Evolutionary conservation across 1,140 invertebrate species (phyloP).

Genomic region (Drosophila pandora): DNA sequence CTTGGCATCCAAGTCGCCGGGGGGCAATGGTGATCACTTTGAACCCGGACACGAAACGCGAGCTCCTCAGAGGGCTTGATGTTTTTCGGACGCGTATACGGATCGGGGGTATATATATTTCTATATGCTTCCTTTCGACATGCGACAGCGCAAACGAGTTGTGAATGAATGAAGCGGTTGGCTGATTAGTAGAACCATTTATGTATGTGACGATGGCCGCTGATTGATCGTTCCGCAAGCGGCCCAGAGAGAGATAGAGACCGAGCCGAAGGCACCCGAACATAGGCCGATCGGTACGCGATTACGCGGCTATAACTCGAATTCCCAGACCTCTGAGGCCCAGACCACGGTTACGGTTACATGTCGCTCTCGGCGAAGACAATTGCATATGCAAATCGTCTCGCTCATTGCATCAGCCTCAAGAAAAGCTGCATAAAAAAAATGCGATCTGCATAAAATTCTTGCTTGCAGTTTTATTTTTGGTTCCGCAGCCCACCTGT

Average conservation of each 20-base stretch:
- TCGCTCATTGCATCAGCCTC: conserved; percentile 70
- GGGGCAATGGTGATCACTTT: conserved; percentile 29
- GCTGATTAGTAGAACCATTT: conserved; percentile 70
- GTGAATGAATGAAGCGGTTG: conserved; percentile 75
- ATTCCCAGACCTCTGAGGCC: not conserved
- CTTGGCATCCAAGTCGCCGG: conserved; percentile 29
- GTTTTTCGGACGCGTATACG: conserved; percentile 7
- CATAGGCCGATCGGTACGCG: not conserved
- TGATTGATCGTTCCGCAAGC: conserved; percentile 63
- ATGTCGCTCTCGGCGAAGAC: conserved; percentile 34
- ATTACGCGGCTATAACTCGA: not conserved
- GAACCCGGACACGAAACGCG: conserved; percentile 69
- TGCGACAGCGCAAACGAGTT: conserved; percentile 72
- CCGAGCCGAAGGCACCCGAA: conserved; percentile 6
- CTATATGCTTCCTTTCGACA: conserved; percentile 19
- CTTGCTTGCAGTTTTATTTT: conserved; percentile 38
- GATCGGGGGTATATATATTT: not conserved
- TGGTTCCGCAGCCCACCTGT: conserved; percentile 17
- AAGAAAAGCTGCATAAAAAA: conserved; percentile 22
- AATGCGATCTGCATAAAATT: conserved; percentile 35
- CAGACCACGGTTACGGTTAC: not conserved
- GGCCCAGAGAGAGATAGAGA: conserved; percentile 6
- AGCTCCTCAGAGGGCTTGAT: conserved; percentile 9
- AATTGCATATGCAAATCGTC: conserved; percentile 62
- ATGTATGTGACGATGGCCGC: conserved; percentile 62